Percentiles rank a stretch among this genome's conserved stretches.
Evolutionary conservation across 2,113 vertebrate genomes (phyloP).

Genomic region (Gymnarchus niloticus): DNA sequence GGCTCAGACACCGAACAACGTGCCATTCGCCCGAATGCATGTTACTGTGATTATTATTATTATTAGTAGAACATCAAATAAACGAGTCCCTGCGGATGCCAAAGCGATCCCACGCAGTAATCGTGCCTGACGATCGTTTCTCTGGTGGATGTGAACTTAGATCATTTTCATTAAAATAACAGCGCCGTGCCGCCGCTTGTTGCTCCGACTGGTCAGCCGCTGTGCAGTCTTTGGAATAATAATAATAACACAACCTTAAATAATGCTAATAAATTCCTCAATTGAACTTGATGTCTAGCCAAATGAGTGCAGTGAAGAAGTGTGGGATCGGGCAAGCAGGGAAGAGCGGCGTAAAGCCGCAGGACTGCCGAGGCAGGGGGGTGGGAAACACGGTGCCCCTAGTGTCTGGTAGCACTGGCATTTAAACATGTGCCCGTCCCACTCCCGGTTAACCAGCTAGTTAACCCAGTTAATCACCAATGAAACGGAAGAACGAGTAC

Average conservation of each 20-base stretch:
- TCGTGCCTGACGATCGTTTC: too few relatives aligned
- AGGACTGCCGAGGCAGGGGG: background rate
- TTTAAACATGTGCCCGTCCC: conserved; percentile 4
- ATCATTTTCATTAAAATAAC: background rate
- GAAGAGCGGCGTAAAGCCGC: background rate
- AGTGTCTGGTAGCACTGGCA: background rate
- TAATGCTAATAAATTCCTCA: background rate
- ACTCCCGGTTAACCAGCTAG: background rate
- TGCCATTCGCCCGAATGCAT: conserved; percentile 49
- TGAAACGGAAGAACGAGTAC: background rate
- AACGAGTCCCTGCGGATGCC: background rate
- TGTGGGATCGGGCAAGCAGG: background rate
- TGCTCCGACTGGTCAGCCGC: background rate
- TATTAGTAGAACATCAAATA: background rate
- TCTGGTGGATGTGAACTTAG: background rate
- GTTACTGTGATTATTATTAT: background rate
- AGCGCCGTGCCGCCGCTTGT: background rate
- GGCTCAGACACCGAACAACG: conserved; percentile 50
- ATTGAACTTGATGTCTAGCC: background rate
- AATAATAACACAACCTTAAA: background rate
- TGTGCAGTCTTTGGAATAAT: background rate
- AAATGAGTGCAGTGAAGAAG: background rate
- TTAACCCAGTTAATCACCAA: background rate
- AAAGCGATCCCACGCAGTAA: background rate
- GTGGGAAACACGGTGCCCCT: background rate